Conservation (phyloP, 2,888 invertebrate species). For the Noctua pronuba region DNA sequence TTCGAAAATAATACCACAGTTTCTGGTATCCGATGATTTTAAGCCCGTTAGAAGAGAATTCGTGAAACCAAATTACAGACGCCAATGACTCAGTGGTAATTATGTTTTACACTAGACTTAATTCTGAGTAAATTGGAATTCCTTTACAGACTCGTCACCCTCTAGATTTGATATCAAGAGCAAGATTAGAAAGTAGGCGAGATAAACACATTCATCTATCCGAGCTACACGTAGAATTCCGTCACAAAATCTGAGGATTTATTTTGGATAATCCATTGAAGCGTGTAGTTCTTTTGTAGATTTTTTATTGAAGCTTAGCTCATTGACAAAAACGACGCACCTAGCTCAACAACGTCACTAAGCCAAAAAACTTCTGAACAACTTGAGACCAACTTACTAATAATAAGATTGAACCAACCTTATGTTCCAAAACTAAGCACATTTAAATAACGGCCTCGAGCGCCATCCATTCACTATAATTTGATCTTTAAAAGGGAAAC, state of each 20-base stretch:
- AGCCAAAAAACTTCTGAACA: constrained; percentile 6
- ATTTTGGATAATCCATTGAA: constrained; percentile 46
- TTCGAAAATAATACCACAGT: constrained; percentile 11
- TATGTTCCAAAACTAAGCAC: constrained; percentile 29
- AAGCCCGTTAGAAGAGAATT: constrained; percentile 36
- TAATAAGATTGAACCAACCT: constrained; percentile 34
- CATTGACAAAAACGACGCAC: constrained; percentile 34
- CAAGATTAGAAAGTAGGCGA: constrained; percentile 48
- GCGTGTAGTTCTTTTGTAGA: constrained; percentile 17
- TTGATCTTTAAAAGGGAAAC: constrained; percentile 54
- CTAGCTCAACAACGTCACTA: constrained; percentile 22
- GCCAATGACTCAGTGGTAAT: constrained; percentile 55
- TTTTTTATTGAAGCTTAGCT: constrained; percentile 26
- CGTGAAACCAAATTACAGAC: constrained; percentile 32
- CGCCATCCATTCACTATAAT: constrained; percentile 61
- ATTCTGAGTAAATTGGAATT: constrained; percentile 50
- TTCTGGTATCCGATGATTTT: constrained; percentile 22
- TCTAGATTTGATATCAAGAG: constrained; percentile 43
- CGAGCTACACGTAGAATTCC: constrained; percentile 9
- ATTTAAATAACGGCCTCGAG: constrained; percentile 57
- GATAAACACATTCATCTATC: constrained; percentile 21
- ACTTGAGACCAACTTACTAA: constrained; percentile 17
- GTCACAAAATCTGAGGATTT: constrained; percentile 29
- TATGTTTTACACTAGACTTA: constrained; percentile 40
- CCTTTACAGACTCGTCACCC: constrained; percentile 42